A percentile compares a stretch with the other conserved stretches of the same genome.
Conservation (phyloP, 1,140 invertebrate species). For the Heliconius eleuchia region DNA sequence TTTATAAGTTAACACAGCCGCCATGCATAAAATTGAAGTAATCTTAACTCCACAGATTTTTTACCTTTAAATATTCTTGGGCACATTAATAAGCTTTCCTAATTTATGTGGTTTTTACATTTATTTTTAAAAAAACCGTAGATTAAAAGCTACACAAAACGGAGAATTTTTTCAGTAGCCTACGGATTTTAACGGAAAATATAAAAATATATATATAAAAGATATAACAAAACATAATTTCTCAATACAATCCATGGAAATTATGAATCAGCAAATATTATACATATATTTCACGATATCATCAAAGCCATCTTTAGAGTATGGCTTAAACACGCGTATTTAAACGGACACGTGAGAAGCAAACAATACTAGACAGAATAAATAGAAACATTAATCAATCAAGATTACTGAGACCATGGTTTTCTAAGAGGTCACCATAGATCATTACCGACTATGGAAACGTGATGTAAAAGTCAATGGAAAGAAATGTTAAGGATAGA, state of each 20-base stretch:
- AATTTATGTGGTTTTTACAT: too few relatives aligned
- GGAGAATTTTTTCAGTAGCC: too few relatives aligned
- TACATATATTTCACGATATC: constrained; percentile 18
- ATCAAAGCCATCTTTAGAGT: constrained; percentile 23
- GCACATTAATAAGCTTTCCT: too few relatives aligned
- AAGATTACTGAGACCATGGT: constrained; percentile 48
- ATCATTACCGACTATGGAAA: constrained; percentile 47
- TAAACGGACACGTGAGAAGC: constrained; percentile 38
- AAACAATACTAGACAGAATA: constrained; percentile 41
- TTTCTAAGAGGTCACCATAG: constrained; percentile 45
- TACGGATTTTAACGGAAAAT: too few relatives aligned
- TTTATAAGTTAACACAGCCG: too few relatives aligned
- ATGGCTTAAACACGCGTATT: constrained; percentile 22
- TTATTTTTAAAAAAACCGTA: not conserved
- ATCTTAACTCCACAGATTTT: too few relatives aligned
- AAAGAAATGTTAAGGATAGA: constrained; percentile 5
- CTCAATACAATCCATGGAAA: not conserved
- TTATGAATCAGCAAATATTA: not conserved
- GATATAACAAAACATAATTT: not conserved
- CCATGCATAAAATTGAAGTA: too few relatives aligned
- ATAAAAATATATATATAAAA: too few relatives aligned
- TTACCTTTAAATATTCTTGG: too few relatives aligned
- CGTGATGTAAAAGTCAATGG: constrained; percentile 21
- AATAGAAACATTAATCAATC: constrained; percentile 59
- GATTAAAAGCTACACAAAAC: too few relatives aligned